These are phyloP conservation scores for Phocoena sinus DNA, from an alignment of 2,113 vertebrate genomes.

Conservation along the genomic window DNA sequence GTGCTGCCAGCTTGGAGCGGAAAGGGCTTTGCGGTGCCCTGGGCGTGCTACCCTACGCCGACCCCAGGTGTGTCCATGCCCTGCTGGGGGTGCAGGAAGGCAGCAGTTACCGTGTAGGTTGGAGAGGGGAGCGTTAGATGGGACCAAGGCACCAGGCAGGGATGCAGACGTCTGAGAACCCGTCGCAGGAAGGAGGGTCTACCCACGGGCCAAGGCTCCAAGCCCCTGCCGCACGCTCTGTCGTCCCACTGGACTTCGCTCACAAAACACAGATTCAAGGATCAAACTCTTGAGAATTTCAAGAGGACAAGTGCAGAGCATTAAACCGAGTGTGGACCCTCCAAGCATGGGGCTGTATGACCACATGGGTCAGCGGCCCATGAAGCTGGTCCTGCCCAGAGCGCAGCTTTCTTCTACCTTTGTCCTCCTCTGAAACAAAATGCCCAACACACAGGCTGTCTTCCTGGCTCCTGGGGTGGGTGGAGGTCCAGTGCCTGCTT, in stretches of 20 bases:
- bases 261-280: background rate
- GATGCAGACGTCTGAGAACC: background rate
- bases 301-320: background rate
- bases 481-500: background rate
- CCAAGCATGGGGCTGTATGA: background rate
- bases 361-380: background rate
- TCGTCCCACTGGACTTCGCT: background rate
- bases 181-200: background rate
- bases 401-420: background rate
- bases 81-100: background rate
- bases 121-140: background rate
- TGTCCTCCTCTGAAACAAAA: background rate
- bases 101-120: background rate
- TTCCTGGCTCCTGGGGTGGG: background rate
- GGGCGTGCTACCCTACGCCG: background rate
- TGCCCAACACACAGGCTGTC: background rate
- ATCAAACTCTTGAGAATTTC: background rate
- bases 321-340: background rate
- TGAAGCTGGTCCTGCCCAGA: background rate
- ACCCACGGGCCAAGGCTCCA: background rate
- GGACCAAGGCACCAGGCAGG: background rate
- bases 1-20: background rate
- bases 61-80: accelerated
- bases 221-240: too few relatives aligned
- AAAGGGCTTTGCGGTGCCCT: background rate